phyloP scores from a whole-genome alignment of 2,888 invertebrate genomes.

The Synergus umbraculus region DNA sequence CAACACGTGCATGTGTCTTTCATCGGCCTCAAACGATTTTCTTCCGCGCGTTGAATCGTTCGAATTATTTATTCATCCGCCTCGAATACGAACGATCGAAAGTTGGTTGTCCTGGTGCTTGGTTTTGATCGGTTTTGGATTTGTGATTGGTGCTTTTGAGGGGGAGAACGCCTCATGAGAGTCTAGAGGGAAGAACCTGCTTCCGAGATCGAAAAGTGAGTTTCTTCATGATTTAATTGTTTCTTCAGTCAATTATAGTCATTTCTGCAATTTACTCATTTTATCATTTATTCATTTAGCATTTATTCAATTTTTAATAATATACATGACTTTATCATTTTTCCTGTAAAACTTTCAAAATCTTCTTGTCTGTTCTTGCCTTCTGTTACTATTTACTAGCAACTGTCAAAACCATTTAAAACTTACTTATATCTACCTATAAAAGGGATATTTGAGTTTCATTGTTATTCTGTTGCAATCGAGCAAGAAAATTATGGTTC shows the following conservation, averaged over 20 bases:
- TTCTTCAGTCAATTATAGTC: background rate
- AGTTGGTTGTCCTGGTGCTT: slow-evolving; percentile 9
- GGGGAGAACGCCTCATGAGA: slow-evolving; percentile 1
- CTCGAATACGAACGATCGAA: background rate
- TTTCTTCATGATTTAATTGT: background rate
- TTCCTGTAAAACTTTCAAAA: too few relatives aligned
- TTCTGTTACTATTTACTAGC: too few relatives aligned
- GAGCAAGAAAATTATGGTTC: slow-evolving; percentile 13
- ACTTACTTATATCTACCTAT: too few relatives aligned
- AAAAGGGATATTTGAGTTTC: background rate
- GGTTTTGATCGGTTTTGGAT: slow-evolving; percentile 10
- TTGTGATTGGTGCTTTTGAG: slow-evolving; percentile 10
- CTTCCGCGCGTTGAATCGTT: slow-evolving; percentile 9
- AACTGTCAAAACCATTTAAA: too few relatives aligned
- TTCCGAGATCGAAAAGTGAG: slow-evolving; percentile 27
- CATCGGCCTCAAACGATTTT: slow-evolving; percentile 23
- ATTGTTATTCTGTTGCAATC: slow-evolving; percentile 27
- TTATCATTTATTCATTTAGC: too few relatives aligned
- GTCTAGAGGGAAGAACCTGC: slow-evolving; percentile 15
- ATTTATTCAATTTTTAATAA: too few relatives aligned
- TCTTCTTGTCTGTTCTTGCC: too few relatives aligned
- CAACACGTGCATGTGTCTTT: slow-evolving; percentile 31
- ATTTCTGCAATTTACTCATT: background rate
- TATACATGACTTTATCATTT: too few relatives aligned
- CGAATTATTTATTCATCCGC: background rate